These are phyloP conservation scores for Altica lythri DNA, from an alignment of 2,888 invertebrate genomes.

Conservation along the genomic window DNA sequence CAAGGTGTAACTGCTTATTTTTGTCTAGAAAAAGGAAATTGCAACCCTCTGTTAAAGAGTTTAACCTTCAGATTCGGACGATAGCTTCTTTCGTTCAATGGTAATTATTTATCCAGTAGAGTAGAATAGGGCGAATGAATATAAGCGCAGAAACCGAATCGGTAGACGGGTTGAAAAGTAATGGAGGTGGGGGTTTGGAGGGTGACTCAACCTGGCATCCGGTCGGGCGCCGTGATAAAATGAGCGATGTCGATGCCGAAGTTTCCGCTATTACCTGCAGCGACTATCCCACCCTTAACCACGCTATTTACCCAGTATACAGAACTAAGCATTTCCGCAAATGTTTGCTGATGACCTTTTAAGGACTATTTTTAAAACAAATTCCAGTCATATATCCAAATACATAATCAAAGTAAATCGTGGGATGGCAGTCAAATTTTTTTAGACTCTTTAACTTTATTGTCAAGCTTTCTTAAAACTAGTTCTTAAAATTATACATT, in stretches of 20 bases:
- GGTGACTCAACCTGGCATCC: conserved; percentile 42
- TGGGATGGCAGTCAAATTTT: too few relatives aligned
- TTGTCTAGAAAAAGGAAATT: not conserved
- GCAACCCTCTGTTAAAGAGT: conserved; percentile 1
- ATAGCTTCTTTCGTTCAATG: not conserved
- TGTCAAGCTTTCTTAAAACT: too few relatives aligned
- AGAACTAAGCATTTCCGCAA: too few relatives aligned
- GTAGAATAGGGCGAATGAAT: conserved; percentile 26
- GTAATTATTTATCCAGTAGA: conserved; percentile 39
- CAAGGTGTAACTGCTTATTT: conserved; percentile 4
- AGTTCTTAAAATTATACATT: too few relatives aligned
- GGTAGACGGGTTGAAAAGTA: not conserved
- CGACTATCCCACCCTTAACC: conserved; percentile 1
- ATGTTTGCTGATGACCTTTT: too few relatives aligned
- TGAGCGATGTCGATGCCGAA: conserved; percentile 38
- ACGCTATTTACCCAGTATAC: too few relatives aligned
- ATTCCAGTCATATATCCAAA: too few relatives aligned
- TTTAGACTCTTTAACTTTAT: too few relatives aligned
- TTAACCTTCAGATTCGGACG: conserved; percentile 5
- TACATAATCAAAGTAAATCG: too few relatives aligned
- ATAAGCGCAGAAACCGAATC: conserved; percentile 15
- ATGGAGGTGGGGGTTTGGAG: conserved; percentile 5
- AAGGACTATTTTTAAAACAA: too few relatives aligned
- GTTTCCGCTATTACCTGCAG: conserved; percentile 40
- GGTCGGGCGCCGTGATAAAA: conserved; percentile 39